Evolutionary conservation across 2,888 invertebrate genomes (phyloP), one percentile per base, ranked within the genome.

Genomic region (Branchipolynoe longqiensis): DNA sequence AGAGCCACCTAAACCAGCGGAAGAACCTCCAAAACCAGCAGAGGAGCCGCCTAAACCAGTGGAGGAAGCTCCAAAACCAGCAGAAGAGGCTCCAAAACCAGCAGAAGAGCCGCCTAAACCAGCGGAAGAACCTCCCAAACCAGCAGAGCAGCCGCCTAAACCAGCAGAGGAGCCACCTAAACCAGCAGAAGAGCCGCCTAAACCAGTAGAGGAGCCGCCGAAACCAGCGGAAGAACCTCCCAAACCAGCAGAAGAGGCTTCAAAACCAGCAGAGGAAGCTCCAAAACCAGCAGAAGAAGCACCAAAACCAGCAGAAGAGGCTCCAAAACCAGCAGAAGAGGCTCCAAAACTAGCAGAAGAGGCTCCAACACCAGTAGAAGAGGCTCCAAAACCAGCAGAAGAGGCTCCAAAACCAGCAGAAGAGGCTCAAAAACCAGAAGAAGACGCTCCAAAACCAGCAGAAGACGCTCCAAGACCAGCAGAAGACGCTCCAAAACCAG

Each of bases 331-430:
- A 36, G 74, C 33, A 33, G 33, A 12, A 73, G 33, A 31, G n/a
- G 74, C 14, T 12, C 12, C 14, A 31, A 6, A 6, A n/a, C 25
- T 36, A n/a, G 33, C 22, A 62, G 25, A n/a, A 31, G 62, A 62
- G 38, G 74, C 8, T 18, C 28, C 82, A 18, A 8, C 56, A 31
- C 25, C 81, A 31, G 54, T 54, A 8, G 81, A 56, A 25, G 82
- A 82, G n/a, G 8, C 82, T 6, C 69, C 69, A 4, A 69, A 82
- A 58, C 59, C 82, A 22, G 38, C 58, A 82, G 58, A 58, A 22
- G 83, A 59, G 59, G 8, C 40, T 28, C 33, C 62, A 4, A 14
- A 22, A 64, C 3, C 4, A 36, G 64, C 38, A 12, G 64, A 4
- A 28, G 41, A 59, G 33, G 41, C 1, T 38, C 31, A 69, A 83